These are phyloP conservation scores for Daboia siamensis DNA, from an alignment of 2,113 vertebrate genomes.

Conservation along the genomic window DNA sequence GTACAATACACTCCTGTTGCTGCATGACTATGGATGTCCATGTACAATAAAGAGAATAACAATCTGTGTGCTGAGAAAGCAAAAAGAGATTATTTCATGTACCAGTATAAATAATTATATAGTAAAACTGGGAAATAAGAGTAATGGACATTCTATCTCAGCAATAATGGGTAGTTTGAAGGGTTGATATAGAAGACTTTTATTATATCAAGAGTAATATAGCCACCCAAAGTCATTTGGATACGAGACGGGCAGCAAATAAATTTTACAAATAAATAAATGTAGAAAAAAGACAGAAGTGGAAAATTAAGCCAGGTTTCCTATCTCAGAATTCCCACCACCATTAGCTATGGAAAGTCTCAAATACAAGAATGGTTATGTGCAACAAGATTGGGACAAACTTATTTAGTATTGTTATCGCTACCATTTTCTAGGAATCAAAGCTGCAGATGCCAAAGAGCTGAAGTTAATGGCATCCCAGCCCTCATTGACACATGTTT, in stretches of 20 bases:
- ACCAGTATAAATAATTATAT: not conserved
- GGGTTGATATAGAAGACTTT: not conserved
- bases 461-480: slow-evolving; percentile 86
- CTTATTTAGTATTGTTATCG: not conserved
- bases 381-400: not conserved
- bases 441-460: slow-evolving; percentile 85
- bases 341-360: not conserved
- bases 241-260: not conserved
- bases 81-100: not conserved
- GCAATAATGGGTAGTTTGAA: not conserved
- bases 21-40: not conserved
- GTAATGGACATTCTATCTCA: not conserved
- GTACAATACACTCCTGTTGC: not conserved
- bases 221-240: not conserved
- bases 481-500: slow-evolving; percentile 82
- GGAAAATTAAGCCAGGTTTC: not conserved
- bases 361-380: not conserved
- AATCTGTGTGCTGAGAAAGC: not conserved
- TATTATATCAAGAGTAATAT: not conserved
- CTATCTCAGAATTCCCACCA: not conserved
- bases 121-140: not conserved
- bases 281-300: not conserved
- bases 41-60: not conserved
- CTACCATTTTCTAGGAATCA: slow-evolving; percentile 76
- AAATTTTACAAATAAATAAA: not conserved